Conservation (phyloP, 2,113 vertebrate species). For the Zapornia atra region DNA sequence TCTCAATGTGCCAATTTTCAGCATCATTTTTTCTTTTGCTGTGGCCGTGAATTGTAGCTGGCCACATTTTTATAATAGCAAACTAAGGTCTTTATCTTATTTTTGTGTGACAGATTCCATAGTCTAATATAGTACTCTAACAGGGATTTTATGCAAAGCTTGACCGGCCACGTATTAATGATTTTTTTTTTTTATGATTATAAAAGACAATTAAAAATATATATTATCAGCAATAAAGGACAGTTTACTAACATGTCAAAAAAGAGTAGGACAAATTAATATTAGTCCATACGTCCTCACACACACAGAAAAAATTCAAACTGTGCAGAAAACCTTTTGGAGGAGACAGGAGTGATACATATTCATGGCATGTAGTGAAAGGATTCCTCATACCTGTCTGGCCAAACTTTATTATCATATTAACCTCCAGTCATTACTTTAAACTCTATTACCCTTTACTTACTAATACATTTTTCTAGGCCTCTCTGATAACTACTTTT, state of each 20-base stretch:
- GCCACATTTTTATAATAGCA: not conserved
- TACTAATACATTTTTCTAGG: not conserved
- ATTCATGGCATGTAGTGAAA: not conserved
- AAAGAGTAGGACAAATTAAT: not conserved
- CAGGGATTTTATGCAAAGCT: not conserved
- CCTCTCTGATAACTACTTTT: not conserved
- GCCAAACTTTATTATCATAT: not conserved
- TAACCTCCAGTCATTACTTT: not conserved
- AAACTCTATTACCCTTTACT: not conserved
- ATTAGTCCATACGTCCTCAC: not conserved
- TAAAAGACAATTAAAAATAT: not conserved
- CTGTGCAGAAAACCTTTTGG: not conserved
- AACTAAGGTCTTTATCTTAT: slow-evolving; percentile 2
- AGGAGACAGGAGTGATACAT: not conserved
- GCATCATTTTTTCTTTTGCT: slow-evolving; percentile 36
- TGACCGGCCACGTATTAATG: not conserved
- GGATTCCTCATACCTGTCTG: not conserved
- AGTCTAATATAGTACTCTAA: not conserved
- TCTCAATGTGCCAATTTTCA: slow-evolving; percentile 55
- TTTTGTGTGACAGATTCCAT: not conserved
- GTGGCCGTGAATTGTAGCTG: not conserved
- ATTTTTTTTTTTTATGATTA: not conserved
- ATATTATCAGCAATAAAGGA: not conserved
- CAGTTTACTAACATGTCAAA: not conserved
- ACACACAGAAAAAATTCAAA: not conserved